Base-by-base conservation (phyloP, 2,797 vertebrate genomes). In the Megaceryle alcyon region DNA sequence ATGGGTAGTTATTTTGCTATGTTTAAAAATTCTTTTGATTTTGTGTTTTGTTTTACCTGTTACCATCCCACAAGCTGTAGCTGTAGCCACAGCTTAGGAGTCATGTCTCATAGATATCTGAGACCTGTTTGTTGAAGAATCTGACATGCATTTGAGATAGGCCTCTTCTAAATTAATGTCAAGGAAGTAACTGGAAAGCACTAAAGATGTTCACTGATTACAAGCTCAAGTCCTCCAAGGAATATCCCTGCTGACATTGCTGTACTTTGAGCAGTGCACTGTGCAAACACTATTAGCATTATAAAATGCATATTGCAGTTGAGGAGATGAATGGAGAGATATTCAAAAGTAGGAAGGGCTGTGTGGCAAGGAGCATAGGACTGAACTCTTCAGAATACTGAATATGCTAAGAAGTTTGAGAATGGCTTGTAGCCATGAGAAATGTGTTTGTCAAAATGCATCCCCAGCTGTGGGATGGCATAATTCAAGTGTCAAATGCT, bases 11-110 rank as follows among this genome's bases (percentile, higher is more conserved):
- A 41, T 70, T 90, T 82, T 91, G 33, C 53, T 75, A 17, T 31
- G 65, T 78, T 89, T 89, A 64, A 54, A 91, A 90, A 63, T 25
- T 66, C 54, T 94, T 91, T 89, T 91, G 79, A 82, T 85, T 77
- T 63, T 3, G 0, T 82, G 48, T 75, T 92, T 92, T 82, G 15
- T 25, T 84, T 92, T 59, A 78, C 37, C 35, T 9, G 11, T 26
- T 90, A 53, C 41, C 54, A 61, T 92, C 73, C 18, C 15, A 48
- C 63, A 2, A 9, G 53, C 65, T 70, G 49, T 37, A 8, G 56
- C 68, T 68, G 51, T 33, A 81, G 65, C 75, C 73, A 59, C 64
- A 57, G 54, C 39, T 82, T 70, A 75, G 78, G 29, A 81, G 39
- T 33, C 37, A 66, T 71, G 81, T 86, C 57, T 79, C 1, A 2